Conservation (phyloP, 1,140 invertebrate genomes). For the Ceratoteleas bidentatus region DNA sequence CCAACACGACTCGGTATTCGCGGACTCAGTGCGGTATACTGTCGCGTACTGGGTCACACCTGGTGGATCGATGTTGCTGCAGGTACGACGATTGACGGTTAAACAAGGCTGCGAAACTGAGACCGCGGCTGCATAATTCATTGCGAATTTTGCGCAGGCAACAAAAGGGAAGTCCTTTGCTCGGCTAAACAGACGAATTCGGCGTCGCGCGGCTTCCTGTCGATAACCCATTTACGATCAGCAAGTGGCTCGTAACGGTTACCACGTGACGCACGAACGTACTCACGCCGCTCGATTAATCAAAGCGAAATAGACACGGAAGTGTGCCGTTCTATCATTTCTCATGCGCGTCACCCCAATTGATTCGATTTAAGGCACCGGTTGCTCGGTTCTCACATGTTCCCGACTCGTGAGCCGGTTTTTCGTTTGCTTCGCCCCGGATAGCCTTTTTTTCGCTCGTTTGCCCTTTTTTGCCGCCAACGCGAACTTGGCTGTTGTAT, state of each 20-base stretch:
- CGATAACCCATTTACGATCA: slow-evolving; percentile 63
- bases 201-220: slow-evolving; percentile 44
- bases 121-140: slow-evolving; percentile 56
- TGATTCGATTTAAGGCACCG: slow-evolving; percentile 55
- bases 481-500: no score
- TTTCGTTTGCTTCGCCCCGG: background rate
- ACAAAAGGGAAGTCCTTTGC: slow-evolving; percentile 36
- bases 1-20: slow-evolving; percentile 24
- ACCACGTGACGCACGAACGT: slow-evolving; percentile 45
- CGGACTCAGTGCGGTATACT: slow-evolving; percentile 37
- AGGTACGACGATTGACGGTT: slow-evolving; percentile 66
- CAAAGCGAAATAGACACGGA: slow-evolving; percentile 55
- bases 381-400: slow-evolving; percentile 43
- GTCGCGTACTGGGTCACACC: slow-evolving; percentile 68
- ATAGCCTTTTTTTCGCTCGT: no score
- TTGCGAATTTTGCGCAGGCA: slow-evolving; percentile 36
- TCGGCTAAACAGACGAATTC: slow-evolving; percentile 52
- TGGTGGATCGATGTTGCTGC: slow-evolving; percentile 69
- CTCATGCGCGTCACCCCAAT: slow-evolving; percentile 47
- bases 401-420: background rate
- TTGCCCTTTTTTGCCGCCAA: no score
- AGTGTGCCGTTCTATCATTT: slow-evolving; percentile 51
- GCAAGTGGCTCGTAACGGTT: slow-evolving; percentile 64
- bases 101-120: slow-evolving; percentile 62
- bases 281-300: slow-evolving; percentile 47